Conservation (phyloP, 2,888 invertebrate species). For the Drosophila paranaensis region DNA sequence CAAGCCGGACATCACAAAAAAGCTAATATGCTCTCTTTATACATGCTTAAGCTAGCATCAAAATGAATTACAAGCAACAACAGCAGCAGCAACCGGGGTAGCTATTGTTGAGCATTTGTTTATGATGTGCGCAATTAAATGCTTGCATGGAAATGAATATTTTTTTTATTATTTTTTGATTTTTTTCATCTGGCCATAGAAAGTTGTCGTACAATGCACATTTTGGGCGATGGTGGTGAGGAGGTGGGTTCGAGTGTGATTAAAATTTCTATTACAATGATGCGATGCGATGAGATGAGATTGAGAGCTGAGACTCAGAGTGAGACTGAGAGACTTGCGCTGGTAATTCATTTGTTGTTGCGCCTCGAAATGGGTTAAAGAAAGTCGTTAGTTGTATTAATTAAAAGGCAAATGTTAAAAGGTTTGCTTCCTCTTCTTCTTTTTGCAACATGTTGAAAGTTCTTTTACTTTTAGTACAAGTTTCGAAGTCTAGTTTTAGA, state of each 20-base stretch:
- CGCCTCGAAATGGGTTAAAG: slow-evolving; percentile 65
- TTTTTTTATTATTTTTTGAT: slow-evolving; percentile 13
- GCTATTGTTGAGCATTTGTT: slow-evolving; percentile 42
- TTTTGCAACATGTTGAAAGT: slow-evolving; percentile 30
- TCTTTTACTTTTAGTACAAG: slow-evolving; percentile 22
- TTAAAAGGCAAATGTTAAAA: slow-evolving; percentile 65
- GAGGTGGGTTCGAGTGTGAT: slow-evolving; percentile 32
- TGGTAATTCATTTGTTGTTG: slow-evolving; percentile 42
- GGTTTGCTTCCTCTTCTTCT: slow-evolving; percentile 7
- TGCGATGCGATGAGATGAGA: slow-evolving; percentile 48
- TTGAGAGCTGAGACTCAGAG: slow-evolving; percentile 14
- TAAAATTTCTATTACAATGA: slow-evolving; percentile 68
- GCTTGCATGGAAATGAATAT: slow-evolving; percentile 47
- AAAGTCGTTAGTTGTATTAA: slow-evolving; percentile 76
- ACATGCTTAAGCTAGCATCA: neutral
- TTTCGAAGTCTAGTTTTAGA: slow-evolving; percentile 35
- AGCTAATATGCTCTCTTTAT: neutral
- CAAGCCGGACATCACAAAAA: neutral
- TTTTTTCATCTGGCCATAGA: slow-evolving; percentile 39
- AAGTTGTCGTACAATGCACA: slow-evolving; percentile 68
- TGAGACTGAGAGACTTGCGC: slow-evolving; percentile 9
- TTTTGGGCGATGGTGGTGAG: slow-evolving; percentile 38
- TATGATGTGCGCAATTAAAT: slow-evolving; percentile 59
- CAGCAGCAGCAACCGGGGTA: slow-evolving; percentile 1
- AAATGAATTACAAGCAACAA: slow-evolving; percentile 36